Evolutionary conservation across 1,140 invertebrate genomes (phyloP), one percentile per base, ranked within the genome.

Genomic region (Vollenhovia emeryi): DNA sequence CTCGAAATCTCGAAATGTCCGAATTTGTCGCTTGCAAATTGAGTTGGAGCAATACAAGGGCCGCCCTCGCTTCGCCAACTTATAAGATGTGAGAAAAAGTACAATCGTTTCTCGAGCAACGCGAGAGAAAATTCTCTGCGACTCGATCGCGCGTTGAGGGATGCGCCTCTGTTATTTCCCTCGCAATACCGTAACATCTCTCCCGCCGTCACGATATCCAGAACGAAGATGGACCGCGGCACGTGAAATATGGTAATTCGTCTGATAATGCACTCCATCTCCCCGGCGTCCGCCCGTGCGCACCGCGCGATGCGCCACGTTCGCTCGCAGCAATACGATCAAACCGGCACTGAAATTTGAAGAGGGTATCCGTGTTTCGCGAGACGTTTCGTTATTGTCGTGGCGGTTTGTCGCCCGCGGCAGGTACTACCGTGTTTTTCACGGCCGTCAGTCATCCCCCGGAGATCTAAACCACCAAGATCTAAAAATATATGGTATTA

Each of bases 231-330:
- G 75, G 79, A 89, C 83, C 84, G 69, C 69, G 59, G 57, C 75
- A 75, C 43, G 55, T 78, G 84, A 88, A 89, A 83, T 86, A 86
- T 80, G 86, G 73, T 89, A 89, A 89, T 89, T 87, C 78, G 80
- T 50, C 45, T 88, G 76, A 52, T 71, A 87, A 82, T 86, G 64
- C 84, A 73, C 84, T 78, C 71, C 48, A 73, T 79, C 84, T 88
- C 80, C 66, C 87, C 45, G 83, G 80, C 71, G 69, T 82, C 79
- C 74, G 64, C 33, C 68, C 71, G 30, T 33, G 71, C n/a, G n/a
- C 57, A n/a, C 50, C 64, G 64, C 50, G 73, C 24, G 71, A 33
- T 52, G 48, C 30, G 59, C 21, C 30, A 33, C 59, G 43, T 75
- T 75, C 84, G 55, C 64, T 57, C 59, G 27, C 40, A 80, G 76